Evolutionary conservation across 2,113 vertebrate genomes (phyloP).

Genomic region (Apistogramma diplotaenia): DNA sequence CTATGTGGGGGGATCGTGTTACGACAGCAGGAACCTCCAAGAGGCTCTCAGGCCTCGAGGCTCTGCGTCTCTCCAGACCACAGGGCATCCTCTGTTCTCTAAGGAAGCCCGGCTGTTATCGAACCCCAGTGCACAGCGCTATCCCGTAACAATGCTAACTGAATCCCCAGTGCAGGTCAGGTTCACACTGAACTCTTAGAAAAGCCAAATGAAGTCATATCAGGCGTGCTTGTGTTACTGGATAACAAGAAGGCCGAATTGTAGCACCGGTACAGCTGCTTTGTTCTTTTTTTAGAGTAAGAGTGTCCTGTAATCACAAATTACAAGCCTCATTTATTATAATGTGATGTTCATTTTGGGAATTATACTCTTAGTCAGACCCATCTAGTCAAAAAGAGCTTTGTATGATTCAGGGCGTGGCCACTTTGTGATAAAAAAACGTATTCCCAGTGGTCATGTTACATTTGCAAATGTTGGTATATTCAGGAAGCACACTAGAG

Average conservation of each 20-base stretch:
- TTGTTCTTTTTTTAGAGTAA: not conserved
- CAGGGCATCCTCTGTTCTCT: constrained; percentile 61
- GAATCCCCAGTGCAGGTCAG: constrained; percentile 55
- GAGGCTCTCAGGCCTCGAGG: constrained; percentile 36
- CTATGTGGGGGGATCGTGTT: constrained; percentile 54
- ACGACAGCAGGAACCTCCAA: constrained; percentile 47
- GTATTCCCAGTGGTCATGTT: not conserved
- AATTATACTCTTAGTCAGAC: not conserved
- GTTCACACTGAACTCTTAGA: constrained; percentile 48
- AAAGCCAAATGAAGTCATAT: constrained; percentile 35
- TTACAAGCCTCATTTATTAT: not conserved
- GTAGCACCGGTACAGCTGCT: not conserved
- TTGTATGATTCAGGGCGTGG: not conserved
- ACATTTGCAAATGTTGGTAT: not conserved
- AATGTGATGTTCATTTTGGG: not conserved
- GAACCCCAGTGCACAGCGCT: constrained; percentile 44
- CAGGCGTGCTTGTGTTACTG: constrained; percentile 13
- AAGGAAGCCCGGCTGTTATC: constrained; percentile 63
- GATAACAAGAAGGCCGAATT: not conserved
- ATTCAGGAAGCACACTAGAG: not conserved
- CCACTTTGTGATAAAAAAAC: not conserved
- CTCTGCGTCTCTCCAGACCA: constrained; percentile 51
- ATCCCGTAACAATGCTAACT: constrained; percentile 53
- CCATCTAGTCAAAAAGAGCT: not conserved
- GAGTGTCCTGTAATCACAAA: too few species aligned